Conservation (phyloP, 2,113 vertebrate genomes). For the Ceyx margarethae region DNA sequence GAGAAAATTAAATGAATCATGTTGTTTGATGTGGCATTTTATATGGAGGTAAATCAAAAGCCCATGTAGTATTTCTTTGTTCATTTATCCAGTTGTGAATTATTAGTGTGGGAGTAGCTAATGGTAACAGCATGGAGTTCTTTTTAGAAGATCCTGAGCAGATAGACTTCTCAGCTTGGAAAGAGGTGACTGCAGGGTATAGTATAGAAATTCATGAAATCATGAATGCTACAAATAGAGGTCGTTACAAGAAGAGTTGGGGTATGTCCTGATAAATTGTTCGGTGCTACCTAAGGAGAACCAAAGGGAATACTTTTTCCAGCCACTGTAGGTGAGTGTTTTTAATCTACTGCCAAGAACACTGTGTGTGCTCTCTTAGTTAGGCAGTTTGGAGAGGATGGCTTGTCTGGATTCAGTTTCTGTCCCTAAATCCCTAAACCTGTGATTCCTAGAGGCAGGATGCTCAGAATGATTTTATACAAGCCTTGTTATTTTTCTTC, state of each 20-base stretch:
- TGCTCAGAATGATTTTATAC: background rate
- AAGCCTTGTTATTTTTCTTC: background rate
- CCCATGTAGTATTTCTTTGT: background rate
- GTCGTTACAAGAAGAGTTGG: background rate
- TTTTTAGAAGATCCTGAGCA: background rate
- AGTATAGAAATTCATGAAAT: background rate
- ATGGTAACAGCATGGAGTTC: background rate
- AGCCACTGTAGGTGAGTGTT: background rate
- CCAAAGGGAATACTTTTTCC: background rate
- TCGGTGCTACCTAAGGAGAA: background rate
- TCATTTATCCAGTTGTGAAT: background rate
- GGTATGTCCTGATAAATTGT: background rate
- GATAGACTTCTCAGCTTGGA: background rate
- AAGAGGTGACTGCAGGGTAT: background rate
- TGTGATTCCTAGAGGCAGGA: background rate
- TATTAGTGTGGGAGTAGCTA: background rate
- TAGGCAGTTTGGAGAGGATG: background rate
- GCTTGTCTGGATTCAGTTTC: background rate
- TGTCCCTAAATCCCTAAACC: background rate
- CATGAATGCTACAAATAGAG: rapidly evolving
- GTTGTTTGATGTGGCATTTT: background rate
- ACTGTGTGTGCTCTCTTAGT: background rate
- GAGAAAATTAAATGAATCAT: background rate
- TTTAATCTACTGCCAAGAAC: background rate
- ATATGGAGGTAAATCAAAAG: background rate